phyloP scores from a whole-genome alignment of 2,888 invertebrate genomes.

The Miltochrista miniata region DNA sequence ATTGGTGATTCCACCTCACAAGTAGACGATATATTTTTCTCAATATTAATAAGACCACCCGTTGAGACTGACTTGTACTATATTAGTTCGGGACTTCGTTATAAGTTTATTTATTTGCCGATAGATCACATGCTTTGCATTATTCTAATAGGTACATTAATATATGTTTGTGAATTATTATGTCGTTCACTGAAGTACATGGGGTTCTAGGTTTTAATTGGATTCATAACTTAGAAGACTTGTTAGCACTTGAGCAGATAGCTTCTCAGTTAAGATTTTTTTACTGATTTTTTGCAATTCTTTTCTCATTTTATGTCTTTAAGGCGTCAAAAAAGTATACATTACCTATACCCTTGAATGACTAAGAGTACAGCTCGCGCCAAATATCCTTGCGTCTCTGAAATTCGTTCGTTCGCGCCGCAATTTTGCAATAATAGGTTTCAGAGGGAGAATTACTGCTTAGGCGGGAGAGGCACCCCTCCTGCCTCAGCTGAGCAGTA shows the following conservation, averaged over 20 bases:
- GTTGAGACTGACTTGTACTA: slow-evolving; percentile 29
- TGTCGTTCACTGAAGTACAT: slow-evolving; percentile 6
- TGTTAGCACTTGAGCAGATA: neutral
- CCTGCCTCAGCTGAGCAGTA: too few relatives aligned
- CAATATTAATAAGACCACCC: slow-evolving; percentile 42
- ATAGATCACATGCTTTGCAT: slow-evolving; percentile 31
- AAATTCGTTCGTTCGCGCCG: too few relatives aligned
- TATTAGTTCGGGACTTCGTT: slow-evolving; percentile 34
- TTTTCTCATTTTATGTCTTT: too few relatives aligned
- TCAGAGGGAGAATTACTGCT: too few relatives aligned
- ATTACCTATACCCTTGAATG: too few relatives aligned
- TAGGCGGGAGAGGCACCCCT: too few relatives aligned
- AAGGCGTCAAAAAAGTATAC: too few relatives aligned
- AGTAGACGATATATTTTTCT: slow-evolving; percentile 40
- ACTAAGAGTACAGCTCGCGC: too few relatives aligned
- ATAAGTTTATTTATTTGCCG: slow-evolving; percentile 40
- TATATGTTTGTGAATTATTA: slow-evolving; percentile 11
- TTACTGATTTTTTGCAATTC: neutral
- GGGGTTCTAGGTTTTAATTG: slow-evolving; percentile 7
- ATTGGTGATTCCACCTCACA: slow-evolving; percentile 14
- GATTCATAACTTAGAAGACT: neutral
- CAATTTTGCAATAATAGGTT: too few relatives aligned
- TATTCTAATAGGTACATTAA: slow-evolving; percentile 18
- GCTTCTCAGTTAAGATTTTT: too few relatives aligned
- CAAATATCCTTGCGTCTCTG: too few relatives aligned